phyloP scores from a whole-genome alignment of 2,888 invertebrate genomes.

The Eupithecia vulgata region DNA sequence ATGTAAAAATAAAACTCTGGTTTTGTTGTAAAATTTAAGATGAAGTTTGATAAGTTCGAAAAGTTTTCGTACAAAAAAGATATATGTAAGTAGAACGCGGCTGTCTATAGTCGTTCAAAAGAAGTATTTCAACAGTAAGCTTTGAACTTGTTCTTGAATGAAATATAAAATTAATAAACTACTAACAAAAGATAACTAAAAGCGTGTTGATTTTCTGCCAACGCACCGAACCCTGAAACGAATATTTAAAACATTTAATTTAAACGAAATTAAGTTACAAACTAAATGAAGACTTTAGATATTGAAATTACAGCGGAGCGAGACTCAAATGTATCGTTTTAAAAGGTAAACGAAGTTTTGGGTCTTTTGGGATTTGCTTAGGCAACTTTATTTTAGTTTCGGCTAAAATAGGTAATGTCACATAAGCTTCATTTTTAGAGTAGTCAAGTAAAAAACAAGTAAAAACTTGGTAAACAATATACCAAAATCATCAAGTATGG shows the following conservation, averaged over 20 bases:
- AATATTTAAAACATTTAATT: not conserved
- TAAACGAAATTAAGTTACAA: slow-evolving; percentile 56
- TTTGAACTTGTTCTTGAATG: not conserved
- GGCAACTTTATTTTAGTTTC: slow-evolving; percentile 36
- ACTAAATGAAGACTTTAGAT: slow-evolving; percentile 56
- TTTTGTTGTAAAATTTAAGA: no score
- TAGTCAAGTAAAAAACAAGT: not conserved
- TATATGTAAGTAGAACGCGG: no score
- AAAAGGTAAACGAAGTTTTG: slow-evolving; percentile 55
- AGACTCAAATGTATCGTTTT: slow-evolving; percentile 59
- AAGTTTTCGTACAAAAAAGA: no score
- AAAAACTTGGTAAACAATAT: no score
- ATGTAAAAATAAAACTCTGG: no score
- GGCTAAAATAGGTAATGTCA: not conserved
- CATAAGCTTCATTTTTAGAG: not conserved
- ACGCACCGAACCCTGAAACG: not conserved
- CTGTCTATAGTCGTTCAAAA: no score
- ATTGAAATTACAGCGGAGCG: slow-evolving; percentile 53
- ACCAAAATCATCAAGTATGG: no score
- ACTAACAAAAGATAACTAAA: not conserved
- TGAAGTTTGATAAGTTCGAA: no score
- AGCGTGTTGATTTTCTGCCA: not conserved
- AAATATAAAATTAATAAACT: not conserved
- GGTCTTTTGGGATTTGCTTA: slow-evolving; percentile 49
- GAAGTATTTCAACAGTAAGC: no score